Evolutionary conservation across 2,797 vertebrate genomes (phyloP), one percentile per base, ranked within the genome.

Genomic region (Coccyzus lansbergi): DNA sequence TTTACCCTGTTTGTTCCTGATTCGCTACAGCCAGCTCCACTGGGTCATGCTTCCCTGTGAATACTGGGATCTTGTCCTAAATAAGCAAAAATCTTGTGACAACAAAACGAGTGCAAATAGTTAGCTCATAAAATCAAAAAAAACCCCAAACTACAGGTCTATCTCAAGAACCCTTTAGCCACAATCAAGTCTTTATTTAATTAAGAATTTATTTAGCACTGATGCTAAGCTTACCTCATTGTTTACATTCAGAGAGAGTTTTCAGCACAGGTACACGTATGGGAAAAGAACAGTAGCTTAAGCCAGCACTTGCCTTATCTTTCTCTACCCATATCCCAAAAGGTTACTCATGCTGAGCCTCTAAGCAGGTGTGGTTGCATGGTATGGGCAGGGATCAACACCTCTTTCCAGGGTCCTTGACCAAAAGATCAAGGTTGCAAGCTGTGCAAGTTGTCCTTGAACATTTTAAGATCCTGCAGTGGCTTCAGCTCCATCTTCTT

Each of bases 151-250:
- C 8, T 28, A 34, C 13, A 75, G 4, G 7, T 74, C 33, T 94
- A 19, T 58, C 21, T 14, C 52, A 71, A 64, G 18, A 51, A 69
- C 26, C 9, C 15, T 58, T 89, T 33, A 33, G 6, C 3, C 31
- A 25, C 34, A 59, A 34, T 4, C 1, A 3, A n/a, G 19, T 28
- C 29, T 86, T 67, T 65, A 7, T 26, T 3, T 70, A 33, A 68
- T 9, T 26, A 7, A 75, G 25, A 17, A 34, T 79, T 85, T 19
- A 44, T 65, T 60, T 60, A 59, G 10, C 19, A 58, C 16, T 25
- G 53, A 15, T 1, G 1, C 3, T 40, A 52, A 58, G 3, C 16
- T 79, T 29, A n/a, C 2, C 15, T 9, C 8, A 33, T 82, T 1
- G 2, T 6, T 60, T 28, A 20, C 8, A 40, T 31, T 59, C 44